These are phyloP conservation scores for Cladorhizidae sp. DNA, from an alignment of 37 sponge, comb jelly and placozoan species.

Conservation along the genomic window DNA sequence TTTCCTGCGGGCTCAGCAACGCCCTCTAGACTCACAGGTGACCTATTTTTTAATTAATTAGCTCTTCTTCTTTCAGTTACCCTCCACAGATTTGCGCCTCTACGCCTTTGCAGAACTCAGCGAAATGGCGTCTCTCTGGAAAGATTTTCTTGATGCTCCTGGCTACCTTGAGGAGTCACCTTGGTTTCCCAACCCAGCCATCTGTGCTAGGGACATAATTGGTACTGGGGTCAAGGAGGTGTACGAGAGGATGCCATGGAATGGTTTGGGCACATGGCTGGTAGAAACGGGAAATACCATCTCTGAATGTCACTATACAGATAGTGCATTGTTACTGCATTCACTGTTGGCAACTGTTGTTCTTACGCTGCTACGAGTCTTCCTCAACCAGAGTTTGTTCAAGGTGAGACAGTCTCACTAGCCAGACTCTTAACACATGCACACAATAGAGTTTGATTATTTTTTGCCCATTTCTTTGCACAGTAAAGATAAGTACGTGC, in stretches of 20 bases:
- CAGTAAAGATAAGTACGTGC: too few species aligned
- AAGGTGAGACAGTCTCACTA: conserved; percentile 33
- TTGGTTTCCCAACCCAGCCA: conserved; percentile 56
- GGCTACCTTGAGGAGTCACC: conserved; percentile 46
- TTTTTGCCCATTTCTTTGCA: too few species aligned
- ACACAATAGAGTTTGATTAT: too few species aligned
- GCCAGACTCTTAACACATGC: too few species aligned
- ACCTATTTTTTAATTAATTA: too few species aligned
- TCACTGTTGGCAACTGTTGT: conserved; percentile 8
- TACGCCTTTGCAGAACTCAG: too few species aligned
- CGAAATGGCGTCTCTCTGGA: conserved; percentile 14
- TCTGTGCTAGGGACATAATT: conserved; percentile 25
- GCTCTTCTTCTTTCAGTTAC: too few species aligned
- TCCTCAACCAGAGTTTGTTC: conserved; percentile 37
- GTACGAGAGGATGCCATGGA: conserved; percentile 26
- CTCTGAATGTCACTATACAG: not conserved
- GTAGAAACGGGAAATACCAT: conserved; percentile 41
- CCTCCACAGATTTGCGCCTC: too few species aligned
- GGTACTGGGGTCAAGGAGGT: not conserved
- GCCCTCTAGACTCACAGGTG: too few species aligned
- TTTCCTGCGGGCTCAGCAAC: too few species aligned
- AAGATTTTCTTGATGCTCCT: conserved; percentile 21
- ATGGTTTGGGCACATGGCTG: conserved; percentile 56
- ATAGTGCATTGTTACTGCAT: not conserved
- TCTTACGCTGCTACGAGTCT: conserved; percentile 30